Conservation (phyloP, 2,797 vertebrate species). For the Merluccius polli region DNA sequence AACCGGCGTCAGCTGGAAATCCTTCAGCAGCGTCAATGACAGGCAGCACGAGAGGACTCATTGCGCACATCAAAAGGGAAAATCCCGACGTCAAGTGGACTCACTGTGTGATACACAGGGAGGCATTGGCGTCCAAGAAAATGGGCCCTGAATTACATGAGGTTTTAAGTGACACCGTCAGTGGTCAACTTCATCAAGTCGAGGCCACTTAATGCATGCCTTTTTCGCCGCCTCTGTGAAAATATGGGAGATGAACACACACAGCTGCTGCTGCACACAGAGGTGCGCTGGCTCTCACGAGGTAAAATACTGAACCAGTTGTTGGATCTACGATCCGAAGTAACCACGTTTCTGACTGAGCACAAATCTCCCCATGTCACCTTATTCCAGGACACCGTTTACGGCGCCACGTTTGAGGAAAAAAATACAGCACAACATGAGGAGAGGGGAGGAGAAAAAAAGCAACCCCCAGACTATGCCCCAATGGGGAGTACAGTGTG, state of each 20-base stretch:
- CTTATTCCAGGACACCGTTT: constrained; percentile 27
- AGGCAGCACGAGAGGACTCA: not conserved
- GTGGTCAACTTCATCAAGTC: not conserved
- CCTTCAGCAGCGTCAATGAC: constrained; percentile 13
- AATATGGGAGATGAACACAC: not conserved
- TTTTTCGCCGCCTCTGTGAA: not conserved
- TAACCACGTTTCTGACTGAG: not conserved
- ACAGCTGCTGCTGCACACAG: not conserved
- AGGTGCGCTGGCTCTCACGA: not conserved
- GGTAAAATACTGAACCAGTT: not conserved
- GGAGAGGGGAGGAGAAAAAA: too few relatives aligned
- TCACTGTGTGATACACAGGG: not conserved
- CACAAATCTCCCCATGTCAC: constrained; percentile 1
- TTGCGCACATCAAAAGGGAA: constrained; percentile 17
- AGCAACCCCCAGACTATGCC: too few relatives aligned
- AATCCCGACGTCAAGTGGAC: not conserved
- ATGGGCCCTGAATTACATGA: not conserved
- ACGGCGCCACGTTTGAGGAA: too few relatives aligned
- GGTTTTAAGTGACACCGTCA: not conserved
- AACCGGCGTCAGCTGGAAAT: not conserved
- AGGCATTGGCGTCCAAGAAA: constrained; percentile 3
- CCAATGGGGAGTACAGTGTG: too few relatives aligned
- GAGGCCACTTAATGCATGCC: not conserved
- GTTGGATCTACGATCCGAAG: not conserved
- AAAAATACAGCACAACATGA: too few relatives aligned